Evolutionary conservation across 2,797 vertebrate genomes (phyloP).

Genomic region (Xenentodon cancila): DNA sequence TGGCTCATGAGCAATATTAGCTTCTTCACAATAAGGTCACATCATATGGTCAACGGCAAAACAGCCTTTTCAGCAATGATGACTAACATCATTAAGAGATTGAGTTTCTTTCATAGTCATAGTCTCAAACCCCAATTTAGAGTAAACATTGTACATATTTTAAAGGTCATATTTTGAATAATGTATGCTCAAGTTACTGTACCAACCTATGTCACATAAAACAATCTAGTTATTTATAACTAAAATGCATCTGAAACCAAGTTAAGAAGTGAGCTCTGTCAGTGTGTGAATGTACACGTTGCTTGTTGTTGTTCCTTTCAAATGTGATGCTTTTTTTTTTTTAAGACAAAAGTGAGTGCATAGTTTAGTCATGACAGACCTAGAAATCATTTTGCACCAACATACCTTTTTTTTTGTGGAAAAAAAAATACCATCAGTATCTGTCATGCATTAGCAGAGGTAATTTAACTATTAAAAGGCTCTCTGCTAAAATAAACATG

Average conservation of each 20-base stretch:
- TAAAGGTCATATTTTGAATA: too few relatives aligned
- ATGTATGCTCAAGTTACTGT: neutral
- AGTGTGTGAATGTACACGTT: neutral
- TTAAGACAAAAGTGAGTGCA: too few relatives aligned
- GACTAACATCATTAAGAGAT: constrained; percentile 23
- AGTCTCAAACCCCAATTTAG: constrained; percentile 9
- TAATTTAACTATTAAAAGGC: too few relatives aligned
- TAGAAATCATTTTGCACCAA: too few relatives aligned
- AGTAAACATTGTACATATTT: neutral
- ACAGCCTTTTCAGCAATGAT: constrained; percentile 14
- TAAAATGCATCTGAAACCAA: neutral
- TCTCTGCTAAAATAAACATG: too few relatives aligned
- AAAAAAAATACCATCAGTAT: too few relatives aligned
- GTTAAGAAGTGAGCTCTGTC: neutral
- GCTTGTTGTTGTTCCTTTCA: too few relatives aligned
- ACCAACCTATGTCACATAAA: neutral
- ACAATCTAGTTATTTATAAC: too few relatives aligned
- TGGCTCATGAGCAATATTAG: constrained; percentile 45
- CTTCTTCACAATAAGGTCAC: constrained; percentile 34
- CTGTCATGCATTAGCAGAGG: too few relatives aligned
- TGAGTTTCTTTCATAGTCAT: neutral
- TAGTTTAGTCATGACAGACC: too few relatives aligned
- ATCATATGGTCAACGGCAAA: constrained; percentile 47
- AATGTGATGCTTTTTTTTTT: too few relatives aligned
- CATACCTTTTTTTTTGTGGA: too few relatives aligned